A percentile compares a stretch with the other conserved stretches of the same genome.
Conservation (phyloP, 2,797 vertebrate genomes). For the Mus spretus region DNA sequence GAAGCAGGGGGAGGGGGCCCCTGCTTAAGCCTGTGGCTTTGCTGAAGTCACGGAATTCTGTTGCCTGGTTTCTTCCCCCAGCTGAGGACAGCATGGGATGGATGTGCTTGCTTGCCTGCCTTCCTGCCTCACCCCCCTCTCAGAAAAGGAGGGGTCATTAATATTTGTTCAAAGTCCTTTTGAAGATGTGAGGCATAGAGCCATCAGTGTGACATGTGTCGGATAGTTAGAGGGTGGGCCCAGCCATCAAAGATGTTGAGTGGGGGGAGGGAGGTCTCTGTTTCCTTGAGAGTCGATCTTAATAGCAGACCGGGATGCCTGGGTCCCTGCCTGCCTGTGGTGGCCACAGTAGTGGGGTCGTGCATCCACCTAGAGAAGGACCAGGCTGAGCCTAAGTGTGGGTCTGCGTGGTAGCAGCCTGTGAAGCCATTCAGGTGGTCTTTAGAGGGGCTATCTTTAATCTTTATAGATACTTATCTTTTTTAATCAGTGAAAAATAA, state of each 20-base stretch:
- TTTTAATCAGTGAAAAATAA: not conserved
- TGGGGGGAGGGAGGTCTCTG: not conserved
- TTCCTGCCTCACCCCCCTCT: not conserved
- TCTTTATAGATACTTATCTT: not conserved
- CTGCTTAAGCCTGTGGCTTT: constrained; percentile 81
- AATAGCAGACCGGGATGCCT: not conserved
- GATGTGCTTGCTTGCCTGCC: constrained; percentile 5
- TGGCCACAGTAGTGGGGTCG: not conserved
- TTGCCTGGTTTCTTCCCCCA: constrained; percentile 73
- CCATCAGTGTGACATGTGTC: constrained; percentile 62
- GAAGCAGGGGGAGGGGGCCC: constrained; percentile 71
- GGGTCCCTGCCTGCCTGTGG: not conserved
- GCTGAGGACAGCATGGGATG: constrained; percentile 74
- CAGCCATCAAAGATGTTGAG: constrained; percentile 39
- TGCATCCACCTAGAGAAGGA: not conserved
- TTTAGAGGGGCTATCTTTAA: constrained; percentile 22
- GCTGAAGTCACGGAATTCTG: constrained; percentile 80
- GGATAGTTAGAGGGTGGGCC: constrained; percentile 52
- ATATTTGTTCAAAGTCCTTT: constrained; percentile 84
- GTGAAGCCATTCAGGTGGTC: not conserved
- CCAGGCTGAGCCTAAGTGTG: too few relatives aligned
- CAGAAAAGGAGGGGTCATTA: constrained; percentile 71
- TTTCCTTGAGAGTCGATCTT: not conserved
- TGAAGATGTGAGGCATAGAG: constrained; percentile 82
- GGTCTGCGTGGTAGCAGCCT: not conserved